Evolutionary conservation across 2,888 invertebrate genomes (phyloP).

Genomic region (Orgyia antiqua): DNA sequence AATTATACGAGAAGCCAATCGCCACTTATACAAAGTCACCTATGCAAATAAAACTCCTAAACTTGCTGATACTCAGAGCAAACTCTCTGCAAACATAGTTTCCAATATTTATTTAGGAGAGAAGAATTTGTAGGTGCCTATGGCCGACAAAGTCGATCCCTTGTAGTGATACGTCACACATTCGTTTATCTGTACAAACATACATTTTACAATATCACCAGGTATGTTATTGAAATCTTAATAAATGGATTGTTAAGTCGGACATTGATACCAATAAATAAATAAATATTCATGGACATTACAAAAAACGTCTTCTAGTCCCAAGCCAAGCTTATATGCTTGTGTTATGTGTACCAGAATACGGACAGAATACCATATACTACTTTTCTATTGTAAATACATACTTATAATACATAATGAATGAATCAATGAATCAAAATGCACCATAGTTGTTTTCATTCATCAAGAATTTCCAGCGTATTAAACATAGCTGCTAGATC

Average conservation of each 20-base stretch:
- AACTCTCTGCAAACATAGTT: slow-evolving; percentile 35
- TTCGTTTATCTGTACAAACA: slow-evolving; percentile 47
- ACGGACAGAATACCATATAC: too few species aligned
- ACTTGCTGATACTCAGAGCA: slow-evolving; percentile 16
- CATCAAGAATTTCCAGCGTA: slow-evolving; percentile 6
- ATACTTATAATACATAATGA: too few species aligned
- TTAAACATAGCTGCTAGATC: slow-evolving; percentile 7
- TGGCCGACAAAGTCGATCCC: slow-evolving; percentile 31
- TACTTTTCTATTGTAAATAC: too few species aligned
- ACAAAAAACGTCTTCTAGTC: too few species aligned
- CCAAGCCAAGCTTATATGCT: too few species aligned
- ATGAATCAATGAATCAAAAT: too few species aligned
- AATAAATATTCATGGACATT: too few species aligned
- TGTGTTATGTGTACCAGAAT: too few species aligned
- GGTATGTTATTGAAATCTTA: slow-evolving; percentile 12
- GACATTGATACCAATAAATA: too few species aligned
- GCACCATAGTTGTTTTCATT: too few species aligned
- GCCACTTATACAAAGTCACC: slow-evolving; percentile 25
- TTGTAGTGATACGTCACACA: slow-evolving; percentile 44
- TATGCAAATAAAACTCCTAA: slow-evolving; percentile 22
- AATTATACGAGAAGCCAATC: slow-evolving; percentile 18
- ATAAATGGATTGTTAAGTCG: slow-evolving; percentile 5
- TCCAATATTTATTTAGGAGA: slow-evolving; percentile 43
- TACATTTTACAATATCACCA: slow-evolving; percentile 19
- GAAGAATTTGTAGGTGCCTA: slow-evolving; percentile 28